Evolutionary conservation across 1,140 invertebrate species (phyloP), one percentile per base, ranked within the genome.

Genomic region (Hypsibius dujardini): DNA sequence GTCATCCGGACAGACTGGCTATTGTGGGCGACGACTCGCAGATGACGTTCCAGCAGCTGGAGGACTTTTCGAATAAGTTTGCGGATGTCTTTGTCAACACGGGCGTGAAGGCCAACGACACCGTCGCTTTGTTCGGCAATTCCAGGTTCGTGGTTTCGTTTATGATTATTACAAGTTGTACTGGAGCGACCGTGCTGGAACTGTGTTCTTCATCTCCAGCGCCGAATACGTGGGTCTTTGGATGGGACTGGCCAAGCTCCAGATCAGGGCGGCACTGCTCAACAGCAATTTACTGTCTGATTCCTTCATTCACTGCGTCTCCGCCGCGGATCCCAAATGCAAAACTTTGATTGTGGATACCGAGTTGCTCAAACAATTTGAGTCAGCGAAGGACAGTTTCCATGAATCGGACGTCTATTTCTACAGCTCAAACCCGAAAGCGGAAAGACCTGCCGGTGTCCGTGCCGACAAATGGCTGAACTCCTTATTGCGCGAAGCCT

Each of bases 201-300:
- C 28, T 28, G 28, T 28, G 28, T 28, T 28, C 28, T 28, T 28
- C 28, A 28, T 28, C 28, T 87, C 83, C 78, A 81, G 87, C 56
- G 86, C 86, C 0, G 89, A 93, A 78, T 93, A 88, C 77, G 82
- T 90, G 1, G 86, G 85, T 74, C 82, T 89, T 28, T 95, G 92
- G 91, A 79, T 96, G 1, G 92, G 90, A 0, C 78, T 95, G 2
- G 76, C 78, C 1, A 80, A 80, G 72, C 78, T 81, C 72, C 79
- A 80, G 14, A 77, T 79, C 1, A 73, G 89, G 0, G 85, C 87
- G 1, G 91, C 93, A 0, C 82, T 96, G 1, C 85, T 97, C 2
- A 97, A 96, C 76, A 88, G 85, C 1, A 93, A 95, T 78, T 80
- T 95, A 46, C 82, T 86, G 12, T 82, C 84, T 0, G 82, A 87